phyloP scores from a whole-genome alignment of 1,140 invertebrate genomes.

The Aphaenogaster ashmeadi region DNA sequence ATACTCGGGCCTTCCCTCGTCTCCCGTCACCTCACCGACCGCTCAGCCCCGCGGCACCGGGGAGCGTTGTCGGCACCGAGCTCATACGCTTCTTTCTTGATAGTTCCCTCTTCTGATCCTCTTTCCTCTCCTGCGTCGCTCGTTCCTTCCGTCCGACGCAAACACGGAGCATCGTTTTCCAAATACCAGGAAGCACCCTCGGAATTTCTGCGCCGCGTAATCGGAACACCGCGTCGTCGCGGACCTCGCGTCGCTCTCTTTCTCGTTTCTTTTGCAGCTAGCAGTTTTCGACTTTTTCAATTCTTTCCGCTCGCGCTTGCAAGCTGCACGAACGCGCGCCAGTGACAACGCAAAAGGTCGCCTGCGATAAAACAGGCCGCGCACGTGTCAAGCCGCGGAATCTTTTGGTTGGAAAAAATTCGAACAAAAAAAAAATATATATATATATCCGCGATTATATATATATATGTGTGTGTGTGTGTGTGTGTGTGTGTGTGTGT shows the following conservation, averaged over 20 bases:
- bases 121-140: constrained; percentile 45
- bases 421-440: no score
- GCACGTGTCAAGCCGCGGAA: constrained; percentile 25
- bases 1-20: constrained; percentile 75
- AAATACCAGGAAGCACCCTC: constrained; percentile 80
- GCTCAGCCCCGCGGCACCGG: constrained; percentile 35
- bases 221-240: constrained; percentile 70
- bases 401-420: constrained; percentile 33
- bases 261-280: not conserved
- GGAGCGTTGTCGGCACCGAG: constrained; percentile 44
- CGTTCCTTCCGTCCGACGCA: constrained; percentile 64
- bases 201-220: constrained; percentile 81
- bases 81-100: constrained; percentile 68
- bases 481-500: no score
- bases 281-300: constrained; percentile 45
- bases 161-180: constrained; percentile 80
- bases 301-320: constrained; percentile 26
- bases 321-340: constrained; percentile 24
- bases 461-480: no score
- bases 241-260: constrained; percentile 15
- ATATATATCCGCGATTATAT: no score
- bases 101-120: constrained; percentile 50
- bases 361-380: not conserved
- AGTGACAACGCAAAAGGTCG: constrained; percentile 44
- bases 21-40: constrained; percentile 20